These are phyloP conservation scores for Coluber constrictor DNA, from an alignment of 2,797 vertebrate genomes.

Conservation along the genomic window DNA sequence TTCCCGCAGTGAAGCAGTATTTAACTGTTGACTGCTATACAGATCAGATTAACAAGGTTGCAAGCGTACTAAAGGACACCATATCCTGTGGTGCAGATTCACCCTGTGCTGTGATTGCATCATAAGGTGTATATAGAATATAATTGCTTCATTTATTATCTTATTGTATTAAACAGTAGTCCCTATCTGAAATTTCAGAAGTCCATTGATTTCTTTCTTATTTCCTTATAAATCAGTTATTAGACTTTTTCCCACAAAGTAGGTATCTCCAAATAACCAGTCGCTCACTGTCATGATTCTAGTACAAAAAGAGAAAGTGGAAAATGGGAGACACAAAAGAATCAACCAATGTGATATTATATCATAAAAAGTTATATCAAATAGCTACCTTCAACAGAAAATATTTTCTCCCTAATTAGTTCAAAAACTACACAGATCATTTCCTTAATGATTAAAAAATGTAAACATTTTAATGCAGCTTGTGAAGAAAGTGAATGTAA, in stretches of 20 bases:
- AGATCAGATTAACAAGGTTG: constrained; percentile 68
- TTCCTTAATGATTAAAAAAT: neutral
- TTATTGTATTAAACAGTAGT: constrained; percentile 70
- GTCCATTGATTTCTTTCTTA: constrained; percentile 56
- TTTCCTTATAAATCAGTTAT: constrained; percentile 63
- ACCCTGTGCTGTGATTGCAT: constrained; percentile 65
- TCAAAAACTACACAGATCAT: neutral
- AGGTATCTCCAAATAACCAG: constrained; percentile 52
- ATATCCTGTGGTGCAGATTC: constrained; percentile 61
- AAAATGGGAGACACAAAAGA: constrained; percentile 9
- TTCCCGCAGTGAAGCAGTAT: constrained; percentile 51
- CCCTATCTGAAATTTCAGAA: constrained; percentile 64
- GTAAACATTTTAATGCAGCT: neutral
- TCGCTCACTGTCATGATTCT: constrained; percentile 37
- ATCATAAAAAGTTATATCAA: constrained; percentile 40
- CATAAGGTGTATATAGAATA: constrained; percentile 68
- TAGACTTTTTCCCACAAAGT: constrained; percentile 34
- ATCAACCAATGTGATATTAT: neutral
- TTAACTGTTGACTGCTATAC: constrained; percentile 68
- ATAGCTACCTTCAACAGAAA: constrained; percentile 18
- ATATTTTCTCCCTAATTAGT: neutral
- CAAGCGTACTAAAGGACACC: constrained; percentile 58
- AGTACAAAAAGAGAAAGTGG: constrained; percentile 7
- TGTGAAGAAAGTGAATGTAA: neutral
- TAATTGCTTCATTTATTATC: constrained; percentile 75